Evolutionary conservation across 2,113 vertebrate genomes (phyloP).

Genomic region (Colossoma macropomum): DNA sequence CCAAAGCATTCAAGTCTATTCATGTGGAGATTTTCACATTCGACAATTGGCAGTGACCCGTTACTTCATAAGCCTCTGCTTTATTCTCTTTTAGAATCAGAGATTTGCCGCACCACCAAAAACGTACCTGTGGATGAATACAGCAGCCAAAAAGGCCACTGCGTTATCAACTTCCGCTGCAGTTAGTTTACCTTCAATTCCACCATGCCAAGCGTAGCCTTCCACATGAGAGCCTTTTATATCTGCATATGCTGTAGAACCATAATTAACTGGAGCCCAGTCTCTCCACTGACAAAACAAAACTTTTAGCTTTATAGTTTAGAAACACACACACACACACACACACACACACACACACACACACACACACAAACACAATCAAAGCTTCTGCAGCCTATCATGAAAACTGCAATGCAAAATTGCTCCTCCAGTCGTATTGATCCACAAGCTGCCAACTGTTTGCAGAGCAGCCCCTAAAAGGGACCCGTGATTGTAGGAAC

Average conservation of each 20-base stretch:
- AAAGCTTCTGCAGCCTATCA: constrained; percentile 48
- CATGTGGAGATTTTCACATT: constrained; percentile 15
- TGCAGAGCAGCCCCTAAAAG: not conserved
- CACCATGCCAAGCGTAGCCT: not conserved
- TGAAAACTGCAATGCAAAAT: constrained; percentile 47
- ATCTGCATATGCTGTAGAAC: constrained; percentile 25
- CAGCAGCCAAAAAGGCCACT: not conserved
- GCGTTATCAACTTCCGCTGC: not conserved
- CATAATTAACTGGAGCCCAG: constrained; percentile 11
- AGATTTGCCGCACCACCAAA: not conserved
- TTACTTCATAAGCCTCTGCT: not conserved
- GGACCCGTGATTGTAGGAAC: constrained; percentile 21
- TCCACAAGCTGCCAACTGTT: constrained; percentile 38
- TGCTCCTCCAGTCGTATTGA: constrained; percentile 44
- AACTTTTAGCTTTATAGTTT: constrained; percentile 20
- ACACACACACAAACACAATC: not conserved
- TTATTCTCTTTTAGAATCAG: not conserved
- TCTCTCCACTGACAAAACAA: constrained; percentile 14
- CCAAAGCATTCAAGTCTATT: constrained; percentile 19
- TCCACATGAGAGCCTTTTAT: constrained; percentile 28
- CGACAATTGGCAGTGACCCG: not conserved
- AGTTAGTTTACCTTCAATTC: not conserved
- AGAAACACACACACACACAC: not conserved
- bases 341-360: constrained; percentile 9
- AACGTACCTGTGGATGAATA: constrained; percentile 4